Conservation (phyloP, 2,888 invertebrate species). For the Brachypterus glaber region DNA sequence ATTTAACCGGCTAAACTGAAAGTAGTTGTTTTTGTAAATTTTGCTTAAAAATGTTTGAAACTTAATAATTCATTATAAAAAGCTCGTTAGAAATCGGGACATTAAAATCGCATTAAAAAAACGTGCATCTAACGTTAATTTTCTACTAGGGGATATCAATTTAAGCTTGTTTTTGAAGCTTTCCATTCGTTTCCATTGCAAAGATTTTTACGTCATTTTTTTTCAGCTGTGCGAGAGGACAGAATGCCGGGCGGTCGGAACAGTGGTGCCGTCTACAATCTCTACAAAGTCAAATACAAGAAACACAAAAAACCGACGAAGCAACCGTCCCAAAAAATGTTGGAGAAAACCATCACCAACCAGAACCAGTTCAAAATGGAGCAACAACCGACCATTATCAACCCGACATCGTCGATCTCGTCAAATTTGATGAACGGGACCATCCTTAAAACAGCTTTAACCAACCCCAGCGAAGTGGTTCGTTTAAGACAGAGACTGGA, state of each 20-base stretch:
- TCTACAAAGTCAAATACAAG: constrained; percentile 98
- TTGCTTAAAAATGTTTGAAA: too few relatives aligned
- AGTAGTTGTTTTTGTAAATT: too few relatives aligned
- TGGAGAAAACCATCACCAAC: constrained; percentile 20
- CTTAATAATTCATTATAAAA: too few relatives aligned
- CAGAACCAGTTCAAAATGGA: constrained; percentile 35
- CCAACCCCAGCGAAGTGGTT: constrained; percentile 85
- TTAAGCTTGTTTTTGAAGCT: too few relatives aligned
- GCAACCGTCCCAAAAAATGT: constrained; percentile 40
- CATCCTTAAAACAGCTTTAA: constrained; percentile 88
- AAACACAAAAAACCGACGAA: constrained; percentile 83
- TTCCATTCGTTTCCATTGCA: too few relatives aligned
- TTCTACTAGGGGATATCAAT: too few relatives aligned
- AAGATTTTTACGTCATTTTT: too few relatives aligned
- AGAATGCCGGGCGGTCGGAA: constrained; percentile 99
- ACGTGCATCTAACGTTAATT: too few relatives aligned
- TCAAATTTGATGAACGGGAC: constrained; percentile 82
- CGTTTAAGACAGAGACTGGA: constrained; percentile 81
- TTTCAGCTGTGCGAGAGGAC: constrained; percentile 91
- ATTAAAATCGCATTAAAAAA: too few relatives aligned
- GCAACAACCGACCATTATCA: constrained; percentile 34
- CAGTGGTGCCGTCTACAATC: constrained; percentile 96
- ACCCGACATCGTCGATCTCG: constrained; percentile 45
- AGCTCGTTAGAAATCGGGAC: too few relatives aligned
- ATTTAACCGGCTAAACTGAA: too few relatives aligned